Evolutionary conservation across 2,113 vertebrate species (phyloP).

Genomic region (Festucalex cinctus): DNA sequence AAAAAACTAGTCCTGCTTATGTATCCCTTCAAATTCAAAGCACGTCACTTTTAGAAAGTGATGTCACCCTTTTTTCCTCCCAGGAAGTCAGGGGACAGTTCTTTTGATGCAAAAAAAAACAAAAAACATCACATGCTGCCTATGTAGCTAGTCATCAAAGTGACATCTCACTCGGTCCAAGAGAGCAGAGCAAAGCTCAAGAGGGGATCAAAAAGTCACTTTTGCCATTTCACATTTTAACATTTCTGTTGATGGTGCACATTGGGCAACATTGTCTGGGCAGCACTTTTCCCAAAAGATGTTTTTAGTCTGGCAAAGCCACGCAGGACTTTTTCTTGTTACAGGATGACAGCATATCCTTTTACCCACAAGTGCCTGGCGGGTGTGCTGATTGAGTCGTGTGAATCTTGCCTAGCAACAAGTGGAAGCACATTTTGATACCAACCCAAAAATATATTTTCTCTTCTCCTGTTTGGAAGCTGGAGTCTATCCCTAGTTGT

Average conservation of each 20-base stretch:
- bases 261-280: slow-evolving; percentile 20
- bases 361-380: not conserved
- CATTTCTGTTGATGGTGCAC: slow-evolving; percentile 35
- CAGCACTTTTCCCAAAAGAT: slow-evolving; percentile 25
- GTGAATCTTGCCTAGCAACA: too few species aligned
- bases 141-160: slow-evolving; percentile 28
- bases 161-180: slow-evolving; percentile 41
- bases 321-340: slow-evolving; percentile 15
- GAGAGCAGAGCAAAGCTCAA: slow-evolving; percentile 32
- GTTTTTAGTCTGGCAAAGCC: slow-evolving; percentile 31
- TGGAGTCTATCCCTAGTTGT: too few species aligned
- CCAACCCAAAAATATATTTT: too few species aligned
- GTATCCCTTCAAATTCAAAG: not conserved
- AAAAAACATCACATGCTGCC: slow-evolving; percentile 20
- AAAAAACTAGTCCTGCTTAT: not conserved
- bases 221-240: slow-evolving; percentile 46
- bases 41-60: not conserved
- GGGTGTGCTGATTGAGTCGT: too few species aligned
- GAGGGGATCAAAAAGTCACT: slow-evolving; percentile 44
- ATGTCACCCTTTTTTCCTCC: not conserved
- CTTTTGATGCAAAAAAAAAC: not conserved
- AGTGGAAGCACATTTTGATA: too few species aligned
- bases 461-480: too few species aligned
- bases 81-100: slow-evolving; percentile 1
- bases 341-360: slow-evolving; percentile 8